These are phyloP conservation scores for Phlogophora meticulosa DNA, from an alignment of 2,888 invertebrate genomes.

Conservation along the genomic window DNA sequence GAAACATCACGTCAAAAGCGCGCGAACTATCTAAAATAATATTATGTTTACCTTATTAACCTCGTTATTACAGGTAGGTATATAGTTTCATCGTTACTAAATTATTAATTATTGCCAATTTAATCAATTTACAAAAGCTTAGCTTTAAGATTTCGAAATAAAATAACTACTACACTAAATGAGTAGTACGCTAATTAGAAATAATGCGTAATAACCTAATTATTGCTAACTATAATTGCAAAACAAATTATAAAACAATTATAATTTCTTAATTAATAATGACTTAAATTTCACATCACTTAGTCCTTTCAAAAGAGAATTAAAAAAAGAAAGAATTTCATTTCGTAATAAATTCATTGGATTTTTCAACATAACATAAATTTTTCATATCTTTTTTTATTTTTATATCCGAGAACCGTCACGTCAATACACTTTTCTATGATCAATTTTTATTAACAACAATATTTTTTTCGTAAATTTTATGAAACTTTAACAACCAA, in stretches of 20 bases:
- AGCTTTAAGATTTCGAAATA: slow-evolving; percentile 1
- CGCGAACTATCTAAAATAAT: too few relatives aligned
- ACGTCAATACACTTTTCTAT: not conserved
- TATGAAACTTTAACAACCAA: slow-evolving; percentile 21
- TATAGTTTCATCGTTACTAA: not conserved
- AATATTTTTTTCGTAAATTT: slow-evolving; percentile 14
- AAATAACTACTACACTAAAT: slow-evolving; percentile 12
- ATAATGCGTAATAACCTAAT: slow-evolving; percentile 37
- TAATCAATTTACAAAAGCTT: not conserved
- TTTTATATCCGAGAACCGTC: not conserved
- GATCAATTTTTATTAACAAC: not conserved
- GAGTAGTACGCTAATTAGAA: slow-evolving; percentile 35
- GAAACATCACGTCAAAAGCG: too few relatives aligned
- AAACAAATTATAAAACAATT: slow-evolving; percentile 46
- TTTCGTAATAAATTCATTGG: not conserved
- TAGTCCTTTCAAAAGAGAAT: slow-evolving; percentile 37
- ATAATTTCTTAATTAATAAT: slow-evolving; percentile 57
- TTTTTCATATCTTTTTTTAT: not conserved
- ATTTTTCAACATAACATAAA: slow-evolving; percentile 8
- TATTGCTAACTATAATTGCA: slow-evolving; percentile 57
- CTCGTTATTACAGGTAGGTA: not conserved
- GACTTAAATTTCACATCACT: slow-evolving; percentile 62
- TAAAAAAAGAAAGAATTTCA: not conserved
- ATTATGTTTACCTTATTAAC: slow-evolving; percentile 7
- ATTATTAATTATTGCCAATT: slow-evolving; percentile 10